Evolutionary conservation across 1,140 invertebrate species (phyloP), one percentile per base, ranked within the genome.

Genomic region (Acromyrmex echinatior): DNA sequence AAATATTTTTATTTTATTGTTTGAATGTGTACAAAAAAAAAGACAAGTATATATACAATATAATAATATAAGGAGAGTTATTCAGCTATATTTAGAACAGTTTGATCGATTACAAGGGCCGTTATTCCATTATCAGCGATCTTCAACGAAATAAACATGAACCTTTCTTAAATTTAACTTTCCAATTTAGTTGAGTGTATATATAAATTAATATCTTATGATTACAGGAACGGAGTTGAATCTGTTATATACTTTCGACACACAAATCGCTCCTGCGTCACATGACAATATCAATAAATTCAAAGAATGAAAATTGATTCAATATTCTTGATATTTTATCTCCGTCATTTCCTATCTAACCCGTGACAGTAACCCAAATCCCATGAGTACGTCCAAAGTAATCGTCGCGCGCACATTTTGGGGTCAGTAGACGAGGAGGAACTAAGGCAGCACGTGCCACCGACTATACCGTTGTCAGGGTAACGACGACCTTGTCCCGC

Each of bases 401-500:
- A 86, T 86, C 76, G 77, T 91, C 88, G 86, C 73, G 76, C 86
- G 86, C 58, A 81, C 81, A 88, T 86, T 90, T 87, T 81, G 58
- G 87, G 86, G 82, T 84, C 79, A 85, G 86, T 76, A 79, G 80
- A 87, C 82, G 90, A 77, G 79, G 66, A 80, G 39, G 74, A 76
- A 86, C 73, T 62, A 73, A 80, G 85, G 82, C 68, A 94, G 92
- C 94, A 95, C 94, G 94, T 95, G 95, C 93, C 93, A 91, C 16
- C 68, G 66, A 28, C 80, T 89, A 87, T 90, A 88, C 87, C 91
- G 94, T 95, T 94, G 93, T 94, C 91, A 95, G 85, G 95, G 94
- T 92, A 90, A 95, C 94, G 90, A 90, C 93, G 94, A 95, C 94
- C 95, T 95, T 95, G 94, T 94, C 94, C 94, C 94, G 93, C 94